phyloP scores from a whole-genome alignment of 2,113 vertebrate genomes.

The Scophthalmus maximus region DNA sequence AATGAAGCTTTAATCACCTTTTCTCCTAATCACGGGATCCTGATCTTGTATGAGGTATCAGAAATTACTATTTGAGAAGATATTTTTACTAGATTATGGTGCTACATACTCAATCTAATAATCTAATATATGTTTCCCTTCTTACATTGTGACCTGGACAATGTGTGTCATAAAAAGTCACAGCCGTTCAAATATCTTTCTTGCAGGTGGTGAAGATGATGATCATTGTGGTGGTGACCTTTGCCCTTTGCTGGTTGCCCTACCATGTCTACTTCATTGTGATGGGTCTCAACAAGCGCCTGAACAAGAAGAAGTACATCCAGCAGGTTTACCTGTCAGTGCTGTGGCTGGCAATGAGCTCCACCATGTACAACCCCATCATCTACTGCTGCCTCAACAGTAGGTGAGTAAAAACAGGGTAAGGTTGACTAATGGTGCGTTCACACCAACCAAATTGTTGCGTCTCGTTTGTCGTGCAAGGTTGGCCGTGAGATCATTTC shows the following conservation, averaged over 20 bases:
- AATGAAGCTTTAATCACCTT: no score
- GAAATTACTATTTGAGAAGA: no score
- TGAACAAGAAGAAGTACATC: slow-evolving; percentile 92
- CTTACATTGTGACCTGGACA: no score
- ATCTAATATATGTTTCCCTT: no score
- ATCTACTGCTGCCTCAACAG: slow-evolving; percentile 99
- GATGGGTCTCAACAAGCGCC: slow-evolving; percentile 86
- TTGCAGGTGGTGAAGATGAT: slow-evolving; percentile 99
- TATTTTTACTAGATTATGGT: no score
- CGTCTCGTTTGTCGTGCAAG: no score
- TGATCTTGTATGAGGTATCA: no score
- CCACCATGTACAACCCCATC: slow-evolving; percentile 99
- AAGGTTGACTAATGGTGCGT: neutral
- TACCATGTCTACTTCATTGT: slow-evolving; percentile 96
- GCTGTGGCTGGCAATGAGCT: slow-evolving; percentile 98
- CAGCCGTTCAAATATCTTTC: neutral
- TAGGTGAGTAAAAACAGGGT: slow-evolving; percentile 82
- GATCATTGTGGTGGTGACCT: slow-evolving; percentile 96
- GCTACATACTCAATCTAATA: no score
- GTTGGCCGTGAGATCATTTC: no score
- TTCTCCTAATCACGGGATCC: no score
- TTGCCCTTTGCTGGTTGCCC: slow-evolving; percentile 97
- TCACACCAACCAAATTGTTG: no score
- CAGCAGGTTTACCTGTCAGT: slow-evolving; percentile 96
- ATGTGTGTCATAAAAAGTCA: no score